A percentile compares a stretch with the other conserved stretches of the same genome.
Conservation (phyloP, 2,113 vertebrate species). For the Ptilorrhoa leucosticta region DNA sequence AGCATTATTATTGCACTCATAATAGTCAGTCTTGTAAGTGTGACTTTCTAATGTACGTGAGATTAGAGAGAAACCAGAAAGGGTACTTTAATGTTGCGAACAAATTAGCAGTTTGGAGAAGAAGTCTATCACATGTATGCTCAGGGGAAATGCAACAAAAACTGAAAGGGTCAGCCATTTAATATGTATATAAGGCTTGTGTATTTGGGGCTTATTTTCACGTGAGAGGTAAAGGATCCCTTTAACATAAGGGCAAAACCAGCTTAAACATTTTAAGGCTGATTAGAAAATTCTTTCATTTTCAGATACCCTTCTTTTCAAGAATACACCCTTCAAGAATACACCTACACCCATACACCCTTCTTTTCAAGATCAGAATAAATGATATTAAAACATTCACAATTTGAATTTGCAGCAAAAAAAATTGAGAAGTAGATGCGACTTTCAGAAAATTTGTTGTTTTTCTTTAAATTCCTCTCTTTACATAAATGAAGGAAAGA, state of each 20-base stretch:
- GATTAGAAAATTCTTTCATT: neutral
- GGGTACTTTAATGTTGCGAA: neutral
- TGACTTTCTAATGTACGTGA: neutral
- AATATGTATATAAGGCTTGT: neutral
- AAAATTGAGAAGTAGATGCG: neutral
- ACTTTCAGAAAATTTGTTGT: neutral
- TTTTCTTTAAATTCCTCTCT: neutral
- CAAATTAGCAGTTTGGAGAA: neutral
- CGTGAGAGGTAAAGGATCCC: neutral
- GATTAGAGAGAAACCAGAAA: neutral
- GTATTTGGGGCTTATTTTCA: neutral
- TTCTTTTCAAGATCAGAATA: neutral
- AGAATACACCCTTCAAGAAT: neutral
- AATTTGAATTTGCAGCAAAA: neutral
- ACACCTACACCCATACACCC: too few species aligned
- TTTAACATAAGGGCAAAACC: neutral
- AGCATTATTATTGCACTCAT: neutral
- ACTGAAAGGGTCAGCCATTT: neutral
- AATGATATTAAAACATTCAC: neutral
- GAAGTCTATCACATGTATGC: neutral
- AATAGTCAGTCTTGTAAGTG: neutral
- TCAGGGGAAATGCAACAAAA: neutral
- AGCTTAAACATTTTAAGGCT: neutral
- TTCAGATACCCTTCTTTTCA: neutral
- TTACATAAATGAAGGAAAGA: neutral